Conservation (phyloP, 2,797 vertebrate species). For the Coreius guichenoti region DNA sequence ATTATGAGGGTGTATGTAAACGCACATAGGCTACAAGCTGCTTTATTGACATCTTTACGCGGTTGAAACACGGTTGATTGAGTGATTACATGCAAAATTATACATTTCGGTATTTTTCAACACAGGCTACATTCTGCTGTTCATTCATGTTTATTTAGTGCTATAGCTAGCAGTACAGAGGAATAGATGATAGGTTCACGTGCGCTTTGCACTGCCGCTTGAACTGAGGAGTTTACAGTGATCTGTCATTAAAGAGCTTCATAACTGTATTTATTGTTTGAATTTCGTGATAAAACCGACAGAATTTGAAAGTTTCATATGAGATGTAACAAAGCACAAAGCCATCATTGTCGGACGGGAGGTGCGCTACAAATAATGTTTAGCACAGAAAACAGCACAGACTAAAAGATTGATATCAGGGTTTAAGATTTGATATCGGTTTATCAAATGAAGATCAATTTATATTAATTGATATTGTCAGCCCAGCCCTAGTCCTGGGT, state of each 20-base stretch:
- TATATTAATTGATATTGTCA: not conserved
- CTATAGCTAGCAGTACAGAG: not conserved
- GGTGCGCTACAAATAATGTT: not conserved
- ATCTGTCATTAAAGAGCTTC: not conserved
- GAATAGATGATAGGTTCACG: not conserved
- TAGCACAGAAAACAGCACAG: not conserved
- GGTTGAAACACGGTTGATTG: not conserved
- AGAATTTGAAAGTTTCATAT: not conserved
- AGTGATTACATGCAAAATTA: not conserved
- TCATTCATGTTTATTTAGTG: not conserved
- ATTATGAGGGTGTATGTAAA: too few species aligned
- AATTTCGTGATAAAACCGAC: not conserved
- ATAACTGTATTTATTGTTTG: not conserved
- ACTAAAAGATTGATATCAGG: too few species aligned
- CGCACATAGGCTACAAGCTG: not conserved
- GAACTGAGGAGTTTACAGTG: not conserved
- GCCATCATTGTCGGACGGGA: not conserved
- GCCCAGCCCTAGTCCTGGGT: not conserved
- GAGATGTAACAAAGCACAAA: not conserved
- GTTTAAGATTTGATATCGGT: not conserved
- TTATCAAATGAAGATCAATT: not conserved
- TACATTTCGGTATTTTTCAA: not conserved
- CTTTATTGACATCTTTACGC: too few species aligned
- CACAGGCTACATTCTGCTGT: not conserved
- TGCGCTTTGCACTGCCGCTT: fast-evolving